Conservation (phyloP, 2,888 invertebrate genomes). For the Tipula confusa region DNA sequence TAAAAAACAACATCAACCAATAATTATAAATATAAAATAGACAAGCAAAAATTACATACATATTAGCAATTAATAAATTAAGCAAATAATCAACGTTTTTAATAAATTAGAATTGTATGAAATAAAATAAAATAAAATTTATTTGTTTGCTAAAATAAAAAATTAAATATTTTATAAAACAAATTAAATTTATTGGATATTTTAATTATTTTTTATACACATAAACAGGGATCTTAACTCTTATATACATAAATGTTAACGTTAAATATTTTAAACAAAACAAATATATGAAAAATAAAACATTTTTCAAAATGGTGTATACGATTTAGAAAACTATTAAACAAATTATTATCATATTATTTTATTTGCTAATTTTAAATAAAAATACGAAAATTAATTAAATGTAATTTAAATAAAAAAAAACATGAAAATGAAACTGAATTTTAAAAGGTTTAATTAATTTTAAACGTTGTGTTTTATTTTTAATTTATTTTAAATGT, state of each 20-base stretch:
- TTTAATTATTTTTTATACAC: background rate
- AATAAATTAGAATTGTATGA: background rate
- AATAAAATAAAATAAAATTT: background rate
- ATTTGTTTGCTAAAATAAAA: background rate
- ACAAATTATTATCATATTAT: background rate
- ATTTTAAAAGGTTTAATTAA: background rate
- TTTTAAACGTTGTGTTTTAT: background rate
- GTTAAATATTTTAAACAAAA: background rate
- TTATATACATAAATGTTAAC: constrained; percentile 8
- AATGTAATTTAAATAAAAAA: constrained; percentile 21
- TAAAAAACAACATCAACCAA: background rate
- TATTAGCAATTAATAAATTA: constrained; percentile 16
- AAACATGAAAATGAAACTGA: background rate
- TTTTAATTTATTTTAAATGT: background rate
- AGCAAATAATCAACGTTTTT: background rate
- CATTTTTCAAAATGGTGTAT: constrained; percentile 9
- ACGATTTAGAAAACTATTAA: constrained; percentile 7
- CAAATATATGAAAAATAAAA: background rate
- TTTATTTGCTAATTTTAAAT: background rate
- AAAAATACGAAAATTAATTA: background rate
- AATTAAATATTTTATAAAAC: background rate
- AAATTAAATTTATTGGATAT: background rate
- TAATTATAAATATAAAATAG: background rate
- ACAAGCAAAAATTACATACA: background rate
- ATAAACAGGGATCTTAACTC: constrained; percentile 8